Conservation (phyloP, 2,113 vertebrate genomes). For the Carollia perspicillata region DNA sequence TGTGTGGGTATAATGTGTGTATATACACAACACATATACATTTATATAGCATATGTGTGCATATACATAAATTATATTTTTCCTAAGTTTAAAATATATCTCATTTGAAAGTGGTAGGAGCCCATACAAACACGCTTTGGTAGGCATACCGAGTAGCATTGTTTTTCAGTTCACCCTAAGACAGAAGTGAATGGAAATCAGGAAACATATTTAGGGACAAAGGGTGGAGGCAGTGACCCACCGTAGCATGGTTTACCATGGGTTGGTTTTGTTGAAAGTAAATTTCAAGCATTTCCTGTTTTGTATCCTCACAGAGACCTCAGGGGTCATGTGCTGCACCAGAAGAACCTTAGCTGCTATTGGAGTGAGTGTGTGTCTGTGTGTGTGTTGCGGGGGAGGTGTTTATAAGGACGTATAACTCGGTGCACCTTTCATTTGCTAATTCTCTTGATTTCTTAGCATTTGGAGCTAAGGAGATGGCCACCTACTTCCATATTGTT, state of each 20-base stretch:
- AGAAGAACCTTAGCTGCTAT: background rate
- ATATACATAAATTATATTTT: background rate
- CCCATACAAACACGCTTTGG: background rate
- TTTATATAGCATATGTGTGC: background rate
- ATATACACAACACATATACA: background rate
- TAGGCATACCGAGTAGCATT: background rate
- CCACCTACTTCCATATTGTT: background rate
- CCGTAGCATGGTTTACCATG: background rate
- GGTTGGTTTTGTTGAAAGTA: background rate
- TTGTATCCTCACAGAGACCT: background rate
- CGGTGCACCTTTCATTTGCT: background rate
- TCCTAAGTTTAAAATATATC: background rate
- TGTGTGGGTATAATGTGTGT: background rate
- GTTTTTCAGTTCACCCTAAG: background rate
- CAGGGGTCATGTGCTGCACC: background rate
- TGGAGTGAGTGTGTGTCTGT: background rate
- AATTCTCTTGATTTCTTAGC: background rate
- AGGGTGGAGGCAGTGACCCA: background rate
- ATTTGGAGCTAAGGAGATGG: background rate
- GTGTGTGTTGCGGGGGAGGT: background rate
- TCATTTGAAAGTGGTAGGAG: background rate
- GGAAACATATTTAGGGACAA: background rate
- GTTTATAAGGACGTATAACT: background rate
- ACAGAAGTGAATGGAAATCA: background rate
- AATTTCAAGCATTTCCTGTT: constrained; percentile 21